Conservation (phyloP, 2,797 vertebrate species). For the Brotula barbata region DNA sequence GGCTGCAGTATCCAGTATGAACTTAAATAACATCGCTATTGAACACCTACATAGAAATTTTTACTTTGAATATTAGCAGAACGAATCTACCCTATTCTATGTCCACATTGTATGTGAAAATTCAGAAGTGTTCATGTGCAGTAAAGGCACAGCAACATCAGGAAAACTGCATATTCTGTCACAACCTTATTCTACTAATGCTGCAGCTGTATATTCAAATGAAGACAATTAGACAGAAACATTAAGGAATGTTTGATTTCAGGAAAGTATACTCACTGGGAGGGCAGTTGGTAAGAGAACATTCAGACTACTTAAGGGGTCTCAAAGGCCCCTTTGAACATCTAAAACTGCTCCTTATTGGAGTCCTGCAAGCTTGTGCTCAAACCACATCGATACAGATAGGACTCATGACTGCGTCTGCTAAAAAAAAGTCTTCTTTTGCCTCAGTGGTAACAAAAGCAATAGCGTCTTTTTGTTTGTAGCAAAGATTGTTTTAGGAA, state of each 20-base stretch:
- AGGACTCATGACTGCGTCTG: conserved; percentile 56
- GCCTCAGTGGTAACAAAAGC: conserved; percentile 9
- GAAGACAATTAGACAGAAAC: conserved; percentile 4
- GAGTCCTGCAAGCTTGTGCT: conserved; percentile 37
- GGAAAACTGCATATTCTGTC: too few species aligned
- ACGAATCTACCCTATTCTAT: too few species aligned
- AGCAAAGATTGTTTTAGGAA: conserved; percentile 36
- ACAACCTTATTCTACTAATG: background rate
- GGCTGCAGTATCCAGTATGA: too few species aligned
- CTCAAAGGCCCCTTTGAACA: conserved; percentile 35
- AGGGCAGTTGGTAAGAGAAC: conserved; percentile 13
- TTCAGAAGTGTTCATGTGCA: too few species aligned
- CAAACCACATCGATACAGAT: conserved; percentile 56
- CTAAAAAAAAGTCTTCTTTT: conserved; percentile 24
- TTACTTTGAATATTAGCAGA: too few species aligned
- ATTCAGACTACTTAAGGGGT: conserved; percentile 37
- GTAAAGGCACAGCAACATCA: too few species aligned
- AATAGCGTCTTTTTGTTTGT: conserved; percentile 34
- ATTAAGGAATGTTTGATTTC: conserved; percentile 5
- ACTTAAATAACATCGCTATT: too few species aligned
- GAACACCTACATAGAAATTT: too few species aligned
- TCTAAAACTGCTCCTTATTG: conserved; percentile 24
- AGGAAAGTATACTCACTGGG: conserved; percentile 8
- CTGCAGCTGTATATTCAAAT: background rate
- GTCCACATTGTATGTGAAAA: too few species aligned